Evolutionary conservation across 2,888 invertebrate species (phyloP).

Genomic region (Agrotis exclamationis): DNA sequence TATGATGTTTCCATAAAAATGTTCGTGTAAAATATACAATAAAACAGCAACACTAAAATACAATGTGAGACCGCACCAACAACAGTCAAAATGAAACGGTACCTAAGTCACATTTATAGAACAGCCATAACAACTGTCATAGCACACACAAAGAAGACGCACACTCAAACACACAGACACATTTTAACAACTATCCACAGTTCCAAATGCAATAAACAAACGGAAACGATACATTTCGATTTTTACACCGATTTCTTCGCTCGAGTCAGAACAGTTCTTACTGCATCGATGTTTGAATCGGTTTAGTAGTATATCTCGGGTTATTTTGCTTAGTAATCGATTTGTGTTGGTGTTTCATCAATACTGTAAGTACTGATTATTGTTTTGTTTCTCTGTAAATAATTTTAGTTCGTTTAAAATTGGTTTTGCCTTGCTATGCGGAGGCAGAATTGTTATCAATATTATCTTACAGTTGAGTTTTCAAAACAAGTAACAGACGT

Average conservation of each 20-base stretch:
- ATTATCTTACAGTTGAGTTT: constrained; percentile 4
- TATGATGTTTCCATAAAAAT: not conserved
- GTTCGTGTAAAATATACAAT: too few relatives aligned
- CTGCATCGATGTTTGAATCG: constrained; percentile 67
- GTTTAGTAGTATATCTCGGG: constrained; percentile 59
- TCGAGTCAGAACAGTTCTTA: constrained; percentile 65
- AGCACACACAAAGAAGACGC: constrained; percentile 51
- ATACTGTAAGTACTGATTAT: constrained; percentile 48
- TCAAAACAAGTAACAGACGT: not conserved
- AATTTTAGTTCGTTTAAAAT: constrained; percentile 24
- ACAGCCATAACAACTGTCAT: constrained; percentile 63
- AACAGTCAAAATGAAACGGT: constrained; percentile 42
- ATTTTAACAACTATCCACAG: constrained; percentile 72
- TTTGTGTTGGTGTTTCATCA: constrained; percentile 44
- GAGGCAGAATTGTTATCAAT: constrained; percentile 1
- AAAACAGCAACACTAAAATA: constrained; percentile 17
- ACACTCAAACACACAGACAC: constrained; percentile 63
- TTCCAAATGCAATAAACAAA: constrained; percentile 84
- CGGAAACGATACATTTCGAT: constrained; percentile 77
- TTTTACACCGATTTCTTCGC: constrained; percentile 76
- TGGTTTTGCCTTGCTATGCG: constrained; percentile 33
- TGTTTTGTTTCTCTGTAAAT: constrained; percentile 41
- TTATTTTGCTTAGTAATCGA: constrained; percentile 56
- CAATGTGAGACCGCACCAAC: not conserved
- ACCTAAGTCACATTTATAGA: constrained; percentile 57